Percentiles rank a stretch among this genome's conserved stretches.
Conservation (phyloP, 2,797 vertebrate genomes). For the Euphonia xanthogaster region DNA sequence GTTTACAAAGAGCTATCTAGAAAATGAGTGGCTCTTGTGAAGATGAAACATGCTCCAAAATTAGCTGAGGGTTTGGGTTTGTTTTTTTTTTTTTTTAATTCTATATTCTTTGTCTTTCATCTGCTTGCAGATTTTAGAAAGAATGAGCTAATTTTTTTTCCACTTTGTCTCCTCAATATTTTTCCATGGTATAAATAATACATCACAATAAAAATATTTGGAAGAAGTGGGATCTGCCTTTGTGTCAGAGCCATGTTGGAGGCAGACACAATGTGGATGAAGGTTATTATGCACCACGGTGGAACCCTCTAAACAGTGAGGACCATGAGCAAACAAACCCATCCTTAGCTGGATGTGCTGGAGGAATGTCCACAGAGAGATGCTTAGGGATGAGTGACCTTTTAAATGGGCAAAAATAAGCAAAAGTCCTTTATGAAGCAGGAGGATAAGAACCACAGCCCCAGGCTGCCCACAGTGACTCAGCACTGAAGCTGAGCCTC, state of each 20-base stretch:
- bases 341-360: background rate
- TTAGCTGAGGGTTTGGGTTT: background rate
- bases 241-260: background rate
- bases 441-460: background rate
- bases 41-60: slow-evolving; percentile 40
- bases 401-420: background rate
- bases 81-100: background rate
- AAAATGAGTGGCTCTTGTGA: slow-evolving; percentile 14
- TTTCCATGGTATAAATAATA: background rate
- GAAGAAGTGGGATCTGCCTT: background rate
- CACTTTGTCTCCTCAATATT: background rate
- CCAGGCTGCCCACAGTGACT: slow-evolving; percentile 36
- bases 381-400: background rate
- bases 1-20: slow-evolving; percentile 25
- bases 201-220: background rate
- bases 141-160: slow-evolving; percentile 24
- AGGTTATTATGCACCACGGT: fast-evolving
- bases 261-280: background rate
- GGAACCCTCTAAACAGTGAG: background rate
- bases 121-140: background rate
- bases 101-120: slow-evolving; percentile 26
- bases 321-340: background rate
- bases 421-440: background rate
- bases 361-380: background rate
- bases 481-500: background rate